Conservation (phyloP, 2,888 invertebrate species). For the Marasmarcha lunaedactyla region DNA sequence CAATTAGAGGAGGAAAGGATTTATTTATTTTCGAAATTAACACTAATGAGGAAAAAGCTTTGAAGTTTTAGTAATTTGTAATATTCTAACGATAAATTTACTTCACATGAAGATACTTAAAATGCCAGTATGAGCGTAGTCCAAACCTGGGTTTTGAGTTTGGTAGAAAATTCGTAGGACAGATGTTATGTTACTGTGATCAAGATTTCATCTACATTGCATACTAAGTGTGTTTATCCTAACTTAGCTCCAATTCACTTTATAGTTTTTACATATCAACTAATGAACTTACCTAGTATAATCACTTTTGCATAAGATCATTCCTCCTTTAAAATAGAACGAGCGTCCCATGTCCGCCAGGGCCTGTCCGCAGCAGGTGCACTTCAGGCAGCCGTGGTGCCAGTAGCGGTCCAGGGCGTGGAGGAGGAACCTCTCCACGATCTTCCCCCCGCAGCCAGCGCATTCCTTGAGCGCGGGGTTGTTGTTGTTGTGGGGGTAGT, state of each 20-base stretch:
- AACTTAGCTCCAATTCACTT: too few species aligned
- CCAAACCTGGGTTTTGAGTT: too few species aligned
- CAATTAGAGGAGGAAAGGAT: slow-evolving; percentile 32
- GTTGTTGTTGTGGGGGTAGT: slow-evolving; percentile 73
- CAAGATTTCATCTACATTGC: too few species aligned
- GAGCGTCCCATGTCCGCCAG: slow-evolving; percentile 92
- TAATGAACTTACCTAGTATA: slow-evolving; percentile 91
- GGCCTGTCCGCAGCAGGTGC: slow-evolving; percentile 89
- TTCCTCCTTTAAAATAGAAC: slow-evolving; percentile 92
- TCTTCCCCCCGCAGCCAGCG: slow-evolving; percentile 93
- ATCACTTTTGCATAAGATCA: slow-evolving; percentile 96
- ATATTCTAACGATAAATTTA: neutral
- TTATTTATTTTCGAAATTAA: neutral
- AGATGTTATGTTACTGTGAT: too few species aligned
- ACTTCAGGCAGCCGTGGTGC: slow-evolving; percentile 96
- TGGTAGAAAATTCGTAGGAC: too few species aligned
- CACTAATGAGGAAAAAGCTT: neutral
- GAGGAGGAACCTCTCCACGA: slow-evolving; percentile 90
- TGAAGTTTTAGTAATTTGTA: neutral
- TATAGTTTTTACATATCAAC: too few species aligned
- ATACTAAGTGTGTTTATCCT: too few species aligned
- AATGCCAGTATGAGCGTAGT: too few species aligned
- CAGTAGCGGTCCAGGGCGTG: slow-evolving; percentile 95
- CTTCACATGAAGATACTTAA: too few species aligned
- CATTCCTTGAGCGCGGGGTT: slow-evolving; percentile 80